phyloP scores from a whole-genome alignment of 64 coral and sea anemone species.

The Porites australiensis region DNA sequence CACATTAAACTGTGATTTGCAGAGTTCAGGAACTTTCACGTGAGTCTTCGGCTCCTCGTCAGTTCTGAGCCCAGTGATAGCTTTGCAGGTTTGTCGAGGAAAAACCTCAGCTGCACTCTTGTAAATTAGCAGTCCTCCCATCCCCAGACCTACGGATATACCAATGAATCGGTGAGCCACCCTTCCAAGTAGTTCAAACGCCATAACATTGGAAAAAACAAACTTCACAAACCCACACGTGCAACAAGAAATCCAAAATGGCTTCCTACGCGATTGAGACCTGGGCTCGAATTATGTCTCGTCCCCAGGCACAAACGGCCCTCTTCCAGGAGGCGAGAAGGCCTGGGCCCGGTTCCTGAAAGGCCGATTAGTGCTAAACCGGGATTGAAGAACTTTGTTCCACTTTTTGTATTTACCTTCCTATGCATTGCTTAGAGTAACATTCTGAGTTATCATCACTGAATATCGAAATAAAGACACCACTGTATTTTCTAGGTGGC shows the following conservation, averaged over 20 bases:
- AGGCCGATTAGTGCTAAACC: too few relatives aligned
- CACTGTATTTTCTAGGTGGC: too few relatives aligned
- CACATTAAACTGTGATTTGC: constrained; percentile 56
- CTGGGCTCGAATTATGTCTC: background rate
- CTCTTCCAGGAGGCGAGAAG: background rate
- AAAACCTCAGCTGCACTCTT: constrained; percentile 75
- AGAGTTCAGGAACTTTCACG: constrained; percentile 52
- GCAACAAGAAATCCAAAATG: background rate
- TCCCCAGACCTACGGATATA: constrained; percentile 85
- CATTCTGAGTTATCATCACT: too few relatives aligned
- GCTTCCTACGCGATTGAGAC: background rate
- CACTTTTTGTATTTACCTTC: too few relatives aligned
- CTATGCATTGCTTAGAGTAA: too few relatives aligned
- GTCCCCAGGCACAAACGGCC: too few relatives aligned
- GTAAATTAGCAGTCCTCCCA: constrained; percentile 83
- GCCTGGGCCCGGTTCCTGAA: too few relatives aligned
- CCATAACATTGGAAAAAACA: constrained; percentile 46
- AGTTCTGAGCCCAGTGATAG: constrained; percentile 28
- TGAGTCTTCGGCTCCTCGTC: constrained; percentile 48
- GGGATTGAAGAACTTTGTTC: too few relatives aligned
- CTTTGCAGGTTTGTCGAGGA: constrained; percentile 71
- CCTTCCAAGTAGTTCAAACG: constrained; percentile 73
- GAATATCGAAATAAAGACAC: too few relatives aligned
- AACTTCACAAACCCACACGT: background rate
- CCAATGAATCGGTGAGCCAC: constrained; percentile 79